Evolutionary conservation across 1,140 invertebrate species (phyloP), one percentile per base, ranked within the genome.

Genomic region (Cotesia chilonis): DNA sequence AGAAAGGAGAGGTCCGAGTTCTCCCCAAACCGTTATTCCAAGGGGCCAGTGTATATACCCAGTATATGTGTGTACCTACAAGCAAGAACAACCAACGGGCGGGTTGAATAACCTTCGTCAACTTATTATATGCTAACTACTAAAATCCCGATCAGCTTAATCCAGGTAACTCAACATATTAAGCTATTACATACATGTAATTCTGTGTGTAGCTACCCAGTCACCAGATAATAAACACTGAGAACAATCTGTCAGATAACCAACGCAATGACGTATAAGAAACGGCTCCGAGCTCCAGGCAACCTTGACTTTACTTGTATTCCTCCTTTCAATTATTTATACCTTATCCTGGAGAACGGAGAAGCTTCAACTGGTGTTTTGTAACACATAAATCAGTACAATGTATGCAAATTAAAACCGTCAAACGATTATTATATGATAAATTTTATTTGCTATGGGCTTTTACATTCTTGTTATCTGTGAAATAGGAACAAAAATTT

Each of bases 91-190:
- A 78, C 75, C 76, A 80, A 75, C 71, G 71, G 73, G 74, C 76
- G 82, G 76, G 85, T 86, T 87, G 83, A 87, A 87, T 82, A 82
- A 85, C 85, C 85, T 85, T 84, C 77, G 65, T 59, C 67, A 74
- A 70, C 75, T 77, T 28, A 28, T 28, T 28, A 28, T 82, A 85
- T 84, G 84, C 81, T 83, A 84, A 85, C 78, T 47, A 47, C 41
- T 73, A 71, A 68, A 68, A 37, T 68, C 47, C 52, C 66, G 66
- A 68, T 55, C 17, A 54, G 47, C 47, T 68, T 28, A 68, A 52
- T 47, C 41, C 10, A 4, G 55, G 51, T 57, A 14, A 20, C 12
- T 35, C 17, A 36, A 9, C 68, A 35, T 17, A 36, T 55, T 41
- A 5, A n/a, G 67, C 10, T 55, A 28, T 55, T 12, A 20, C 17